These are phyloP conservation scores for Pyrochroa serraticornis DNA, from an alignment of 2,888 invertebrate species.

Conservation along the genomic window DNA sequence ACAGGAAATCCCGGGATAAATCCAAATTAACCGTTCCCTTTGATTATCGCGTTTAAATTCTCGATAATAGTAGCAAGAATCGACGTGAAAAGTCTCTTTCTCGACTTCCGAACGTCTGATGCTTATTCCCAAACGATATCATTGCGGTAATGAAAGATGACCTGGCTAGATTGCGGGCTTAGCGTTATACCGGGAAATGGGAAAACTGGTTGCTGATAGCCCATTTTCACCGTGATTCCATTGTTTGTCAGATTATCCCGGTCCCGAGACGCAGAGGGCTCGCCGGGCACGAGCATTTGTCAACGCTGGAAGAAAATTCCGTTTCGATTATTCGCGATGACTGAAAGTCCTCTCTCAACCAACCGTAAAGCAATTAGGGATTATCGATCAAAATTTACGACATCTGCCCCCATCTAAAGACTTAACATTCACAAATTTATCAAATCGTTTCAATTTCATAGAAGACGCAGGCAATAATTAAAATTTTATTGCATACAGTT, in stretches of 20 bases:
- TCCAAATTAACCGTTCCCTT: constrained; percentile 3
- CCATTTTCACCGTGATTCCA: constrained; percentile 52
- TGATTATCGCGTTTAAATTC: constrained; percentile 9
- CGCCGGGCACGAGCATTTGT: constrained; percentile 42
- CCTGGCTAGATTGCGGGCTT: constrained; percentile 53
- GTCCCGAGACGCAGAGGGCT: constrained; percentile 41
- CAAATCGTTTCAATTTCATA: too few relatives aligned
- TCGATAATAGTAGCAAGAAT: constrained; percentile 14
- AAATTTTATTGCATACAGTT: too few relatives aligned
- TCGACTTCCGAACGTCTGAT: too few relatives aligned
- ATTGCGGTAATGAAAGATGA: constrained; percentile 41
- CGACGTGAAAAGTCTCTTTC: constrained; percentile 1
- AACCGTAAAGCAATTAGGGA: too few relatives aligned
- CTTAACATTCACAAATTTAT: too few relatives aligned
- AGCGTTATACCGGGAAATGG: constrained; percentile 49
- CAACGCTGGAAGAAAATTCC: constrained; percentile 35
- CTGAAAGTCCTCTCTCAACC: too few relatives aligned
- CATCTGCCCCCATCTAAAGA: too few relatives aligned
- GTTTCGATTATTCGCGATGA: constrained; percentile 2
- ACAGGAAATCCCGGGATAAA: neutral
- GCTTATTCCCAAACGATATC: constrained; percentile 30
- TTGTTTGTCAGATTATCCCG: constrained; percentile 52
- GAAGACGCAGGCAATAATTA: too few relatives aligned
- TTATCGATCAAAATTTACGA: too few relatives aligned
- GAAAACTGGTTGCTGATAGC: constrained; percentile 50